Percentiles rank a stretch among this genome's conserved stretches.
Conservation (phyloP, 2,888 invertebrate genomes). For the Zele albiditarsus region DNA sequence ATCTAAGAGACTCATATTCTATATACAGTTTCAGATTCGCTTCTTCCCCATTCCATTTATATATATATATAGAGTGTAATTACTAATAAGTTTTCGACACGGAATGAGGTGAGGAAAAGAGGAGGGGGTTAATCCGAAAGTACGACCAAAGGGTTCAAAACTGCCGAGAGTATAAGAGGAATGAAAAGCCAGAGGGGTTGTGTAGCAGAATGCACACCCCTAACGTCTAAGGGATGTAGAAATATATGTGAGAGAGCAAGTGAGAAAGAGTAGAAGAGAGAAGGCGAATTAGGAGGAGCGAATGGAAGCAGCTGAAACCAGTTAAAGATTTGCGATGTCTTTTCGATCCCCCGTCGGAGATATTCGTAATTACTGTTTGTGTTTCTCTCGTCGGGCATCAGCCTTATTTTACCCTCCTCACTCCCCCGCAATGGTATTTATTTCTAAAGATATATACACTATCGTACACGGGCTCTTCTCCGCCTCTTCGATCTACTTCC, state of each 20-base stretch:
- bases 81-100: slow-evolving; percentile 74
- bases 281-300: slow-evolving; percentile 49
- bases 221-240: slow-evolving; percentile 30
- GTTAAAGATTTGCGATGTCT: slow-evolving; percentile 73
- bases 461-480: background rate
- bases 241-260: slow-evolving; percentile 37
- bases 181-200: slow-evolving; percentile 40
- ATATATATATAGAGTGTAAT: slow-evolving; percentile 65
- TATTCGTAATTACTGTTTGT: slow-evolving; percentile 74
- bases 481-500: background rate
- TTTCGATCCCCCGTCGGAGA: slow-evolving; percentile 71
- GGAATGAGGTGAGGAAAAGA: slow-evolving; percentile 73
- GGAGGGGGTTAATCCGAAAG: slow-evolving; percentile 72
- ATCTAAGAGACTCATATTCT: background rate
- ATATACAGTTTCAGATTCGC: background rate
- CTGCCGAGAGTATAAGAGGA: slow-evolving; percentile 36
- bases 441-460: slow-evolving; percentile 2
- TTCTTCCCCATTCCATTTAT: background rate
- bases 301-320: slow-evolving; percentile 67
- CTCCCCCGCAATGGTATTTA: slow-evolving; percentile 39
- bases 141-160: slow-evolving; percentile 68
- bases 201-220: slow-evolving; percentile 42
- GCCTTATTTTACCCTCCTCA: slow-evolving; percentile 40
- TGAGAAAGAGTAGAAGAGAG: slow-evolving; percentile 38
- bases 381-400: slow-evolving; percentile 68